These are phyloP conservation scores for Macquaria australasica DNA, from an alignment of 2,113 vertebrate genomes.

Conservation along the genomic window DNA sequence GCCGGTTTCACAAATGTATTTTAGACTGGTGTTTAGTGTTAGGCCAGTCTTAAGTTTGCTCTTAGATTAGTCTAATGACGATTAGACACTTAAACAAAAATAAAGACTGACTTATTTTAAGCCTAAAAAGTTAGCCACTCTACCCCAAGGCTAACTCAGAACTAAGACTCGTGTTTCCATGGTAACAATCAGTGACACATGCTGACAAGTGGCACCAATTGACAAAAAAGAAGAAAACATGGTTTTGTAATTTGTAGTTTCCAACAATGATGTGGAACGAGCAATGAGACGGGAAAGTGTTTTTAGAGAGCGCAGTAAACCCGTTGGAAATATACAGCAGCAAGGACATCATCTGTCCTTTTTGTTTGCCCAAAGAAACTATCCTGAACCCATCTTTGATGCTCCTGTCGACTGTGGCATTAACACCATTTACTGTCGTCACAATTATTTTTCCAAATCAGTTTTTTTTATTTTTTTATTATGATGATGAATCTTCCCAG, in stretches of 20 bases:
- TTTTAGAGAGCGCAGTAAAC: neutral
- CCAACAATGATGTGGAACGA: neutral
- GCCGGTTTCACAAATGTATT: neutral
- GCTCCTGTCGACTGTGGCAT: too few species aligned
- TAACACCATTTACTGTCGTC: too few species aligned
- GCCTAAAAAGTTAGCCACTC: neutral
- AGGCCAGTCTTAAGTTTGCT: neutral
- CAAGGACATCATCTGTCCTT: neutral
- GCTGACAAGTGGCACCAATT: neutral
- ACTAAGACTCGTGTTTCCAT: neutral
- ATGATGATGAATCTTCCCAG: neutral
- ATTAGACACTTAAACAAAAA: neutral
- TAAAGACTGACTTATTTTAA: neutral
- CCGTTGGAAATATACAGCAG: neutral
- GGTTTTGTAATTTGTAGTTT: conserved; percentile 7
- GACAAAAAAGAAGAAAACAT: neutral
- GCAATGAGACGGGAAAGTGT: neutral
- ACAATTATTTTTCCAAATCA: too few species aligned
- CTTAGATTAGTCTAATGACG: neutral
- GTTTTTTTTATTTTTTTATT: too few species aligned
- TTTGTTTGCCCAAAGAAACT: neutral
- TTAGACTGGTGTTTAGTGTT: neutral
- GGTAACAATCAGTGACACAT: neutral
- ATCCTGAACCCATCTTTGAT: neutral
- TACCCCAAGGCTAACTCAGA: neutral